phyloP scores from a whole-genome alignment of 2,888 invertebrate genomes.

The Synanthedon myopaeformis region DNA sequence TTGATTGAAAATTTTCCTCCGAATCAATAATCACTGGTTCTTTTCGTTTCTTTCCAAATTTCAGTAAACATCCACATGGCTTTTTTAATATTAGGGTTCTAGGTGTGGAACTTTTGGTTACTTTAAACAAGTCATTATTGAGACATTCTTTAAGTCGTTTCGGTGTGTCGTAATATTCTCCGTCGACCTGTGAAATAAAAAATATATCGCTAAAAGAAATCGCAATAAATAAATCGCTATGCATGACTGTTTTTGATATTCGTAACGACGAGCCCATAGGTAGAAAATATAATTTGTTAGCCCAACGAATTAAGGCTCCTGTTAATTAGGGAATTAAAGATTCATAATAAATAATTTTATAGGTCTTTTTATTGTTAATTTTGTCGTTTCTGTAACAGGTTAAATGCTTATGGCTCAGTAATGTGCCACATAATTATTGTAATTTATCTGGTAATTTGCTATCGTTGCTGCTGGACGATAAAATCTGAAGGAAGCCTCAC shows the following conservation, averaged over 20 bases:
- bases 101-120: conserved; percentile 61
- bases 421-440: no score
- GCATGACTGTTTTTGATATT: neutral
- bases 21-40: conserved; percentile 44
- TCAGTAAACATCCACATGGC: conserved; percentile 77
- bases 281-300: neutral
- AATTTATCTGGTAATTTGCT: no score
- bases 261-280: neutral
- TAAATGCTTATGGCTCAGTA: no score
- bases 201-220: neutral
- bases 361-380: no score
- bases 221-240: no score
- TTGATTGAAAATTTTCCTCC: conserved; percentile 40
- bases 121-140: conserved; percentile 56
- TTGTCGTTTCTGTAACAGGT: no score
- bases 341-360: no score
- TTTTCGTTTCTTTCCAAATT: conserved; percentile 45
- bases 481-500: no score
- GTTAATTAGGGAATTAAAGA: no score
- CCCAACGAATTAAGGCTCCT: no score
- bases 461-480: no score
- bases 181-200: conserved; percentile 32
- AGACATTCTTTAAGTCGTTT: conserved; percentile 78
- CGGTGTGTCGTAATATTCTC: conserved; percentile 80
- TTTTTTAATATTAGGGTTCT: conserved; percentile 73